Conservation (phyloP, 2,888 invertebrate species). For the Norana najaformis region DNA sequence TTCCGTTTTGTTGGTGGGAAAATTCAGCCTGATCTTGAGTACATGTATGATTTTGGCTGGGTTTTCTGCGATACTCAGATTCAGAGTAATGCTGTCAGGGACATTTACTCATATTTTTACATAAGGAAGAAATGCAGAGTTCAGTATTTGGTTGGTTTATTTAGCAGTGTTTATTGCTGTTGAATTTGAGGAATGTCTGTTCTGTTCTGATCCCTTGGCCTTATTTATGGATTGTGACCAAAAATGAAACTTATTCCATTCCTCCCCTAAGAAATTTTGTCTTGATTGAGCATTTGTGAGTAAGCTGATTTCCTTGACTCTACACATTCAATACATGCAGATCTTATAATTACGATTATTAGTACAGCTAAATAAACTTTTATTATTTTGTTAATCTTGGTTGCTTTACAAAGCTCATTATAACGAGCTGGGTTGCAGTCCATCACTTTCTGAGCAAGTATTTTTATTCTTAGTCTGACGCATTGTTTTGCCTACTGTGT, state of each 20-base stretch:
- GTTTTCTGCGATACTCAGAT: no score
- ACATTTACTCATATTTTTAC: no score
- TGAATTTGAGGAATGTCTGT: no score
- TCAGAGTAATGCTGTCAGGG: no score
- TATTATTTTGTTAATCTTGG: not conserved
- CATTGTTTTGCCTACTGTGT: not conserved
- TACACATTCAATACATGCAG: not conserved
- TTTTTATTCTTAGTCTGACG: not conserved
- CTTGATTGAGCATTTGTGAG: not conserved
- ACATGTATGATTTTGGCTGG: no score
- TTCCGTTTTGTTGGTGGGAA: no score
- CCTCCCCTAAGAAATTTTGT: not conserved
- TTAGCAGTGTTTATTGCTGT: no score
- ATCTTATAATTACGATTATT: not conserved
- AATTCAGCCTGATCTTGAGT: no score
- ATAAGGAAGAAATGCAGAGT: no score
- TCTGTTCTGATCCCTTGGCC: not conserved
- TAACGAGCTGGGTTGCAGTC: not conserved
- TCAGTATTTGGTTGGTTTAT: no score
- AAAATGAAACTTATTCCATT: not conserved
- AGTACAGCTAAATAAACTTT: not conserved
- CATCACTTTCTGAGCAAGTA: not conserved
- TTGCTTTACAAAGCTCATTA: not conserved
- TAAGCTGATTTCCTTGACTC: not conserved
- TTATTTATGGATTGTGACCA: not conserved